Evolutionary conservation across 2,888 invertebrate genomes (phyloP), one percentile per base, ranked within the genome.

Genomic region (Tetragnatha montana): DNA sequence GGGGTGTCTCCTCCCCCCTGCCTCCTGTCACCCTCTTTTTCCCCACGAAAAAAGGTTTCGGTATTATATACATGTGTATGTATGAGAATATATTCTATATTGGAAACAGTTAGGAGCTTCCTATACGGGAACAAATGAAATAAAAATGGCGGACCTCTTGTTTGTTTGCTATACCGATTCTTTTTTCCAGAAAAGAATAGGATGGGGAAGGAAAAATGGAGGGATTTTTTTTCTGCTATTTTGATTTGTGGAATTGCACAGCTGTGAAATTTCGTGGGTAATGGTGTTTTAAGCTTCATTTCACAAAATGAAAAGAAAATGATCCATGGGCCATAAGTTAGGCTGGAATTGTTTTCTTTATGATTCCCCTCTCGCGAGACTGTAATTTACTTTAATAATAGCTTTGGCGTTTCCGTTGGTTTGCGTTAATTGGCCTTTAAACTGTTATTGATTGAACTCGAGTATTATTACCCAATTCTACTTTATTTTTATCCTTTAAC

Each of bases 1-100:
- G 50, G 51, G n/a, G 17, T 70, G 12, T 49, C n/a, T 19, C 60
- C 12, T 60, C 60, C 60, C 60, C 60, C 14, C 4, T 6, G 8
- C 12, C 60, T 60, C 19, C n/a, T 74, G 60, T 73, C 51, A 21
- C 19, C 78, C 14, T 79, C 51, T 49, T 47, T 74, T 71, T 51
- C 68, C 14, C 22, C 14, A n/a, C n/a, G 68, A 14, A 60, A 49
- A 79, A 49, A 60, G 79, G 68, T 60, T 74, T 82, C 51, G 80
- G 49, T 80, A 79, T 86, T 80, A 73, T 83, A 73, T 83, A 60
- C 22, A 73, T 73, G 81, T 73, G 81, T 73, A 82, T 78, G 85
- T 71, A 85, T 69, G 79, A 51, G 78, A 71, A 79, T 68, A 35
- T 35, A 79, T 79, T 70, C 49, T 60, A 76, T 69, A 76, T 47